A percentile compares a stretch with the other conserved stretches of the same genome.
Evolutionary conservation across 1,140 invertebrate genomes (phyloP).

Genomic region (Ceratitis capitata): DNA sequence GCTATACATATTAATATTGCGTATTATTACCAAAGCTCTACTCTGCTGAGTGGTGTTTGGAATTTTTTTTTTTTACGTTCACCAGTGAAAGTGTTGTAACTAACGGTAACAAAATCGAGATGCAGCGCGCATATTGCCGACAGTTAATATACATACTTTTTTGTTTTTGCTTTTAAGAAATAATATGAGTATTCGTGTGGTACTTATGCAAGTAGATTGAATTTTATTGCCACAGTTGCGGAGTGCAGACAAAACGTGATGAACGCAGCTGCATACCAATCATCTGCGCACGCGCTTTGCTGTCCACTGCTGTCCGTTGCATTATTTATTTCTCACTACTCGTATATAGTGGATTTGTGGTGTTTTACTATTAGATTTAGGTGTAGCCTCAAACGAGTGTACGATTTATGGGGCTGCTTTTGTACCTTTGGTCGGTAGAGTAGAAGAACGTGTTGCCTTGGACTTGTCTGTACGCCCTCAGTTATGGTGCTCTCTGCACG

Average conservation of each 20-base stretch:
- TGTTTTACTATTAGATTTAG: no score
- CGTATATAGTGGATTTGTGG: no score
- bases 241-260: no score
- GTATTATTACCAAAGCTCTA: not conserved
- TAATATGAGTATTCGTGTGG: not conserved
- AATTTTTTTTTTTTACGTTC: not conserved
- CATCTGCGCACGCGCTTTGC: not conserved
- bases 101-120: conserved; percentile 32
- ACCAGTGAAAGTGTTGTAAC: conserved; percentile 26
- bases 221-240: not conserved
- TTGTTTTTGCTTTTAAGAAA: not conserved
- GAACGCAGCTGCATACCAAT: not conserved
- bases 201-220: conserved; percentile 10
- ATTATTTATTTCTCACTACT: no score
- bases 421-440: no score
- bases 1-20: not conserved
- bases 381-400: no score
- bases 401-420: no score
- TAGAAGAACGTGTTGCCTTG: no score
- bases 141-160: not conserved
- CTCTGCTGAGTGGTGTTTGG: not conserved
- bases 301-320: not conserved
- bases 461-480: no score
- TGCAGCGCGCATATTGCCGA: not conserved
- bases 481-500: no score